Percentiles rank a stretch among this genome's conserved stretches.
phyloP scores from a whole-genome alignment of 2,797 vertebrate species.

The Crotalus adamanteus region DNA sequence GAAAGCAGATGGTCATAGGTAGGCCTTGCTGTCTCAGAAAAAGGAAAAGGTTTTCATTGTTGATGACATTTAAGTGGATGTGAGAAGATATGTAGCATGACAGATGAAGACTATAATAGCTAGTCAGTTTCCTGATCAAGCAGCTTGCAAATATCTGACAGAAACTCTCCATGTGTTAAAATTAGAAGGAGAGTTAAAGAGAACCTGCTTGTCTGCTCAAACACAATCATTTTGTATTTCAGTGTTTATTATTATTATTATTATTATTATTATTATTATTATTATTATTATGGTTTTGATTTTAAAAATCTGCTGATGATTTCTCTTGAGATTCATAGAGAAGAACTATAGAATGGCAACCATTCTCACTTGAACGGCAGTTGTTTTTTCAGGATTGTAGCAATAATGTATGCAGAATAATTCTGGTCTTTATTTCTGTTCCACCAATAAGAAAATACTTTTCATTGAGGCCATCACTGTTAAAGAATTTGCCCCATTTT shows the following conservation, averaged over 20 bases:
- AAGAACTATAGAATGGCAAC: not conserved
- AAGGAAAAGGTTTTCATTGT: conserved; percentile 15
- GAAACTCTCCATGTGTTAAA: not conserved
- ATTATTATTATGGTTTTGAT: not conserved
- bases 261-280: not conserved
- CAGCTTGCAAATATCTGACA: conserved; percentile 1
- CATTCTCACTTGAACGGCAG: not conserved
- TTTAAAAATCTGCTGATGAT: not conserved
- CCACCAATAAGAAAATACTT: not conserved
- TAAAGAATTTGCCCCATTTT: not conserved
- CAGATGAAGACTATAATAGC: conserved; percentile 32
- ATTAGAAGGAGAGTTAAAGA: conserved; percentile 4
- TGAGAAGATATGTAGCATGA: conserved; percentile 9
- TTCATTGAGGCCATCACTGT: not conserved
- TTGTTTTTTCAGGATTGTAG: not conserved
- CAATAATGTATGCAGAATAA: not conserved
- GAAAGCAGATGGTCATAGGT: conserved; percentile 28
- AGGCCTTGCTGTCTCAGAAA: not conserved
- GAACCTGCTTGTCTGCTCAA: not conserved
- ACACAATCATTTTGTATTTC: not conserved
- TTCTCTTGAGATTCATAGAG: not conserved
- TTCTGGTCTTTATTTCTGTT: not conserved
- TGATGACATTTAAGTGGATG: conserved; percentile 28
- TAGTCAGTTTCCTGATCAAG: conserved; percentile 15
- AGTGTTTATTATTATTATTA: not conserved